A percentile compares a stretch with the other conserved stretches of the same genome.
phyloP scores from a whole-genome alignment of 2,797 vertebrate genomes.

The Microtus californicus region DNA sequence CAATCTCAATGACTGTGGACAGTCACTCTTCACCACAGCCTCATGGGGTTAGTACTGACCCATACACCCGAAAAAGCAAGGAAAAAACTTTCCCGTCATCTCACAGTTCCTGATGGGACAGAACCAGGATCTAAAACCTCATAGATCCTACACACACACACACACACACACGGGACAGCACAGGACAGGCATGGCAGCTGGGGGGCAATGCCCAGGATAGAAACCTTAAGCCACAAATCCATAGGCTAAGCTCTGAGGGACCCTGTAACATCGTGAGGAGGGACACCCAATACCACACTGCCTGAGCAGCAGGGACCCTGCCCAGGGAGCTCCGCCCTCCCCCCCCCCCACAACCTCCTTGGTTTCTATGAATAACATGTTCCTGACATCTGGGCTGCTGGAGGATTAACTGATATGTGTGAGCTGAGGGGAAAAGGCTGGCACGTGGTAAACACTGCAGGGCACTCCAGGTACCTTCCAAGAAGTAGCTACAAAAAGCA shows the following conservation, averaged over 20 bases:
- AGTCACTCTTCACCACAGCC: fast-evolving
- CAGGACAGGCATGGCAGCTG: fast-evolving
- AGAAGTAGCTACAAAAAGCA: neutral
- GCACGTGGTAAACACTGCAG: neutral
- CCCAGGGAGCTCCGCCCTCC: too few species aligned
- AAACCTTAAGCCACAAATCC: neutral
- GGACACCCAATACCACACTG: neutral
- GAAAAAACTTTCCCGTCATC: neutral
- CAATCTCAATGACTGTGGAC: fast-evolving
- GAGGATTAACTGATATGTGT: neutral
- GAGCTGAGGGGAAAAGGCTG: neutral
- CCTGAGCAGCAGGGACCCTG: neutral
- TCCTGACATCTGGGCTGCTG: neutral
- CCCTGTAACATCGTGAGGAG: fast-evolving
- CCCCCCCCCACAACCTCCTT: neutral
- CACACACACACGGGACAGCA: neutral
- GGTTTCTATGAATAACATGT: neutral
- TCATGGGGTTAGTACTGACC: fast-evolving
- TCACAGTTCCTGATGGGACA: neutral
- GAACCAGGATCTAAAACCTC: neutral
- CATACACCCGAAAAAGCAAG: neutral
- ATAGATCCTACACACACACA: neutral
- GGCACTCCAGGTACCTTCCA: neutral
- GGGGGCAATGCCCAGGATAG: neutral
- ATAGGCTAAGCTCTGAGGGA: neutral